Evolutionary conservation across 2,888 invertebrate genomes (phyloP).

Genomic region (Theretra japonica): DNA sequence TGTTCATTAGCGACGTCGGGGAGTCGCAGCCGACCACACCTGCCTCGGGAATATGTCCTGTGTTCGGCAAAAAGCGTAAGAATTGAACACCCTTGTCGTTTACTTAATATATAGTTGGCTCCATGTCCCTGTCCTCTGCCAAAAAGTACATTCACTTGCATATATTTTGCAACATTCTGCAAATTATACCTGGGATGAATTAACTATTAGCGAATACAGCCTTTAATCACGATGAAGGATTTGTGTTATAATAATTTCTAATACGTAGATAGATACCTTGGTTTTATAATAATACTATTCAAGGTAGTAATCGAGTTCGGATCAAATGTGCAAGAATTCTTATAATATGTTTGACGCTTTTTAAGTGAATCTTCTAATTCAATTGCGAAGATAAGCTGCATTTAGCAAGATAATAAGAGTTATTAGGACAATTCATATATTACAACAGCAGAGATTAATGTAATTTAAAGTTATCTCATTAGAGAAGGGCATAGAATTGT

Average conservation of each 20-base stretch:
- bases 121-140: slow-evolving; percentile 11
- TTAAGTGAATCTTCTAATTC: no score
- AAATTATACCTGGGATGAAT: background rate
- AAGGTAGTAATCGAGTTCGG: no score
- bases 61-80: slow-evolving; percentile 71
- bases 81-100: slow-evolving; percentile 56
- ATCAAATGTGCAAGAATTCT: no score
- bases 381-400: no score
- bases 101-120: slow-evolving; percentile 16
- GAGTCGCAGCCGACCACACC: slow-evolving; percentile 63
- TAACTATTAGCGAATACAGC: background rate
- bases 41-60: slow-evolving; percentile 70
- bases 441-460: slow-evolving; percentile 11
- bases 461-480: slow-evolving; percentile 24
- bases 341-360: no score
- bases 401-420: no score
- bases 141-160: slow-evolving; percentile 16
- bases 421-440: background rate
- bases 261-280: no score
- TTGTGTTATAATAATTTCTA: no score
- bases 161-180: background rate
- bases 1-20: slow-evolving; percentile 81
- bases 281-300: no score
- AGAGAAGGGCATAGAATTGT: slow-evolving; percentile 17
- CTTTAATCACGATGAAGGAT: no score